Conservation (phyloP, 1,140 invertebrate genomes). For the Venustaconcha ellipsiformis region DNA sequence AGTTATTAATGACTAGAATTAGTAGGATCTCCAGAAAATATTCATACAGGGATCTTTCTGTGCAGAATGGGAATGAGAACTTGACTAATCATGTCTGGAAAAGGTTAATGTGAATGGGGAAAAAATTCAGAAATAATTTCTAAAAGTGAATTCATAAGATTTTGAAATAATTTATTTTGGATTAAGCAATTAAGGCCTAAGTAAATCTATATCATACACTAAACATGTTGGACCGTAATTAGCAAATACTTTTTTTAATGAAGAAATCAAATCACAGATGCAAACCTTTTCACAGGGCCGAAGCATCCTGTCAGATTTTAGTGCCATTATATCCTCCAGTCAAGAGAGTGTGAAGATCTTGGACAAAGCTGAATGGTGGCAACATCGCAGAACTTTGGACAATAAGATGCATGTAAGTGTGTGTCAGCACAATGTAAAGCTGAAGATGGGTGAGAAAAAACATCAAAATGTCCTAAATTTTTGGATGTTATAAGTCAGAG, state of each 20-base stretch:
- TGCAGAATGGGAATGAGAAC: no score
- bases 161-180: no score
- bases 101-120: no score
- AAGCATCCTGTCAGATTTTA: slow-evolving; percentile 40
- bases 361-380: slow-evolving; percentile 52
- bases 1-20: background rate
- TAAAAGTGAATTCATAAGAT: no score
- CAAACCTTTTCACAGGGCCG: slow-evolving; percentile 37
- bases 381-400: slow-evolving; percentile 34
- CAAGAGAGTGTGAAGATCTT: slow-evolving; percentile 33
- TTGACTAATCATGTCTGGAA: no score
- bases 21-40: no score
- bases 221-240: background rate
- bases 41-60: no score
- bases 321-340: slow-evolving; percentile 34
- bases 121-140: no score
- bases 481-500: slow-evolving; percentile 24
- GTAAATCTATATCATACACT: background rate
- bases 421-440: background rate
- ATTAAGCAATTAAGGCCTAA: no score
- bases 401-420: slow-evolving; percentile 30
- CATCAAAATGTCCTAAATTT: background rate
- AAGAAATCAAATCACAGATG: background rate
- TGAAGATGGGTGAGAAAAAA: background rate
- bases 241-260: background rate